Evolutionary conservation across 2,797 vertebrate species (phyloP).

Genomic region (Hoplostethus atlanticus): DNA sequence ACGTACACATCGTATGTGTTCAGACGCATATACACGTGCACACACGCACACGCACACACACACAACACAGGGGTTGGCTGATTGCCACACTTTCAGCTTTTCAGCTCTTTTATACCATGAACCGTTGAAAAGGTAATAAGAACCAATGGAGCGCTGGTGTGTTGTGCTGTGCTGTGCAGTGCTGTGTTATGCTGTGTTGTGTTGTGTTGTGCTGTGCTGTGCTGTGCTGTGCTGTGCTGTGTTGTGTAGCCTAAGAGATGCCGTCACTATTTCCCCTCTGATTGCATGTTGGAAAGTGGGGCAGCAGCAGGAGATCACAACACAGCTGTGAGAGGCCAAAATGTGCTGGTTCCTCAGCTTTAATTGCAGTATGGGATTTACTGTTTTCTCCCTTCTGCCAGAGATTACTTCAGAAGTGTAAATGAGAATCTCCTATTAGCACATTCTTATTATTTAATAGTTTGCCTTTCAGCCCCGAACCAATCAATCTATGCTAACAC

Average conservation of each 20-base stretch:
- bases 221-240: not conserved
- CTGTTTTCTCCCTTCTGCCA: constrained; percentile 17
- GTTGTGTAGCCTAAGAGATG: constrained; percentile 16
- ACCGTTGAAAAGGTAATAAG: constrained; percentile 2
- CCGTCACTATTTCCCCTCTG: constrained; percentile 30
- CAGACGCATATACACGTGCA: not conserved
- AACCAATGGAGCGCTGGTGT: constrained; percentile 8
- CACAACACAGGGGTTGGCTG: not conserved
- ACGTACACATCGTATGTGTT: not conserved
- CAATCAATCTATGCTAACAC: no score
- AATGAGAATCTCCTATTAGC: constrained; percentile 6
- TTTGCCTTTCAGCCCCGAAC: not conserved
- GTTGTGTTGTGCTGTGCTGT: constrained; percentile 17
- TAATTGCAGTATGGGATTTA: constrained; percentile 38
- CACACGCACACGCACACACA: not conserved
- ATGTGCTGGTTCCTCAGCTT: constrained; percentile 57
- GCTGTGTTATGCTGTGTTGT: constrained; percentile 1
- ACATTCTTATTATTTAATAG: not conserved
- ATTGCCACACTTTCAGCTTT: constrained; percentile 16
- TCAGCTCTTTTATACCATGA: constrained; percentile 15
- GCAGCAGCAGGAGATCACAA: constrained; percentile 42
- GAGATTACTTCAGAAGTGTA: constrained; percentile 27
- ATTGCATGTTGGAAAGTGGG: constrained; percentile 38
- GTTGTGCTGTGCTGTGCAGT: constrained; percentile 20
- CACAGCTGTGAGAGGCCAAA: constrained; percentile 44